Conservation (phyloP, 1,140 invertebrate genomes). For the Macrotrachela quadricornifera region DNA sequence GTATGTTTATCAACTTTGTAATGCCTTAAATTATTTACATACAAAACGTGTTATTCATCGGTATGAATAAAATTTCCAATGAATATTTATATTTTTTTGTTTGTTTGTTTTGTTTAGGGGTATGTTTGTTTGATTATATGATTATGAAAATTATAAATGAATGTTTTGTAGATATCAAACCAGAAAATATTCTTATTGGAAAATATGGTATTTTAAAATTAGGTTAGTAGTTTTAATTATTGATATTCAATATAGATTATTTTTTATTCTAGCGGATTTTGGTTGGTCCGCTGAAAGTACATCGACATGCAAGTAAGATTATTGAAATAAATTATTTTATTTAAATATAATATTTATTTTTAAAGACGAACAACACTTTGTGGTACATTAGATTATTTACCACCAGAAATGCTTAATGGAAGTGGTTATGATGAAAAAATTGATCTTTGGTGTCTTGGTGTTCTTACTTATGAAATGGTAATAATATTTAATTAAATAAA, state of each 20-base stretch:
- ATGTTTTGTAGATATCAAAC: background rate
- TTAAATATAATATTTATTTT: too few species aligned
- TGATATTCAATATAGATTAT: too few species aligned
- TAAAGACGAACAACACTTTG: conserved; percentile 60
- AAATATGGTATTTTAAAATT: background rate
- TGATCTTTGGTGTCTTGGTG: conserved; percentile 76
- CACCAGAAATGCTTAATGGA: conserved; percentile 85
- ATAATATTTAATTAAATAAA: too few species aligned
- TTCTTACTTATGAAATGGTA: conserved; percentile 70
- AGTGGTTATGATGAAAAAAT: conserved; percentile 67
- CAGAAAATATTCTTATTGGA: conserved; percentile 6
- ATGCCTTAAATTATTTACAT: background rate
- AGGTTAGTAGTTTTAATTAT: background rate
- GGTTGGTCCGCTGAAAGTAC: conserved; percentile 30
- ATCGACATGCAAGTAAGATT: conserved; percentile 17
- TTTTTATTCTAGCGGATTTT: conserved; percentile 58
- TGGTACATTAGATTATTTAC: conserved; percentile 79
- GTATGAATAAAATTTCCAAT: too few species aligned
- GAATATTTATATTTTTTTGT: too few species aligned
- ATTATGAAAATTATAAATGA: too few species aligned
- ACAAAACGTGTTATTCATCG: conserved; percentile 2
- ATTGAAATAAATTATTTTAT: too few species aligned
- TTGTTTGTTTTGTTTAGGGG: too few species aligned
- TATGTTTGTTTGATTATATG: too few species aligned
- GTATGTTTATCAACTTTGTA: background rate